phyloP scores from a whole-genome alignment of 2,797 vertebrate species.

The Rhynchonycteris naso region DNA sequence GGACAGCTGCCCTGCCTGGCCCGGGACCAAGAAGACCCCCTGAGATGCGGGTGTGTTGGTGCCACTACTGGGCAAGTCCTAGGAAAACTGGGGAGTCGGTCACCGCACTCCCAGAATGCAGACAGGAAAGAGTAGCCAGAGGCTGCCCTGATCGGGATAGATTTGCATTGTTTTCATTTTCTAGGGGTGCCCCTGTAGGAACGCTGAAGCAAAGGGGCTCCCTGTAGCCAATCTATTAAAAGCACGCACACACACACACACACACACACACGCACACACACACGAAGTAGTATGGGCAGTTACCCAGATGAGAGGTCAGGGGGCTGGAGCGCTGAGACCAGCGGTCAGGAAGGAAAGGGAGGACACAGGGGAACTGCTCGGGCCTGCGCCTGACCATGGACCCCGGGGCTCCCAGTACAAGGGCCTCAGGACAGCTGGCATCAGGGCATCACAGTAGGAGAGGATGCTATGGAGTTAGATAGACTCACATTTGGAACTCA shows the following conservation, averaged over 20 bases:
- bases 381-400: no score
- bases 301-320: not conserved
- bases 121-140: not conserved
- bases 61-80: not conserved
- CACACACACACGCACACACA: not conserved
- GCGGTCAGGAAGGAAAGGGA: not conserved
- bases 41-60: not conserved
- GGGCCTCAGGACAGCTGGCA: fast-evolving
- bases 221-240: not conserved
- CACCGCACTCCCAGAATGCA: not conserved
- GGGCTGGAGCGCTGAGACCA: not conserved
- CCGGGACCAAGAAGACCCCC: not conserved
- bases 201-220: not conserved
- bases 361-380: fast-evolving
- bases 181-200: no score
- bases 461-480: not conserved
- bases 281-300: not conserved
- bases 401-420: not conserved
- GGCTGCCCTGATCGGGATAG: no score
- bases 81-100: not conserved
- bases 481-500: not conserved
- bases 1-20: not conserved
- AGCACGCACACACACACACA: fast-evolving
- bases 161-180: not conserved
- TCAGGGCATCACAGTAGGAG: not conserved